Conservation (phyloP, 2,113 vertebrate species). For the Rhinoderma darwinii region DNA sequence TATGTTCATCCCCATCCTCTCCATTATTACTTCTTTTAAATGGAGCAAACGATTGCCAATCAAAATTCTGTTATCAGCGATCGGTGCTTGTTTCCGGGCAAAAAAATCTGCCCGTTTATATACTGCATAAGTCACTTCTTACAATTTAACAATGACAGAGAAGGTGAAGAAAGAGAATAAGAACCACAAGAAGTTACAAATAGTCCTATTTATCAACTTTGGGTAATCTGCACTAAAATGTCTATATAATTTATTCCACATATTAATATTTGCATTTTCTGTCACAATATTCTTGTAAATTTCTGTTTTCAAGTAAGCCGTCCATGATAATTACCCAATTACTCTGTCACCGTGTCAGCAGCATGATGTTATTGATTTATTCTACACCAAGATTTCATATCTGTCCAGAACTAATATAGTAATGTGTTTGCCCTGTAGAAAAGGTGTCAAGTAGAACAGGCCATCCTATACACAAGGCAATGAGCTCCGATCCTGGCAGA, state of each 20-base stretch:
- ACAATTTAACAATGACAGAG: neutral
- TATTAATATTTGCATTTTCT: neutral
- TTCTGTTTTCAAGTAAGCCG: neutral
- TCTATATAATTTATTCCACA: neutral
- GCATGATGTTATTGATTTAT: neutral
- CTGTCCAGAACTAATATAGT: conserved; percentile 1
- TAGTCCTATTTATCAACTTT: neutral
- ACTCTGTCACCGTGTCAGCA: neutral
- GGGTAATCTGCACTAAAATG: neutral
- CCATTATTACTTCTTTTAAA: no score
- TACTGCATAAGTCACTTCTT: no score
- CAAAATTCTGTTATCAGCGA: no score
- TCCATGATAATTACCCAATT: neutral
- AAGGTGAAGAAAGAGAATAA: neutral
- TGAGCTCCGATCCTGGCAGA: conserved; percentile 8
- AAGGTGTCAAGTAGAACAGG: conserved; percentile 10
- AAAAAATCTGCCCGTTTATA: no score
- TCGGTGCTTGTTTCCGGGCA: no score
- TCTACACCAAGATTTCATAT: neutral
- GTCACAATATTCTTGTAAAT: neutral
- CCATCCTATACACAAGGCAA: neutral
- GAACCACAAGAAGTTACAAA: neutral
- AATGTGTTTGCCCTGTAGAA: neutral
- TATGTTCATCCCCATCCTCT: no score
- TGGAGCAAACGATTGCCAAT: no score